Conservation (phyloP, 2,888 invertebrate genomes). For the Temnothorax rugatulus region DNA sequence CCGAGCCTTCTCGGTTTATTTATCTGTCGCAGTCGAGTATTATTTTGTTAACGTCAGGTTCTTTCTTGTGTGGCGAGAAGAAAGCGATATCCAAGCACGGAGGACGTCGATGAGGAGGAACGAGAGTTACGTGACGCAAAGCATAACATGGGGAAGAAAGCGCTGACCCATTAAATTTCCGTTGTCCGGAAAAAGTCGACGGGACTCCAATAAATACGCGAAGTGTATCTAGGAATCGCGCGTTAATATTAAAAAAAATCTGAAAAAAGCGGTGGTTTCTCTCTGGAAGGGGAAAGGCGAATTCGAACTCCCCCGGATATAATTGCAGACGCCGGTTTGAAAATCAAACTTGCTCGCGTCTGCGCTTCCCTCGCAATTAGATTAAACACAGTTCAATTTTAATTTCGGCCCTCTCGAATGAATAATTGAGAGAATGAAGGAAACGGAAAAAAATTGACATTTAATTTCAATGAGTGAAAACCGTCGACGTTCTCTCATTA, state of each 20-base stretch:
- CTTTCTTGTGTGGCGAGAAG: neutral
- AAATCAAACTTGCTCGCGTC: conserved; percentile 9
- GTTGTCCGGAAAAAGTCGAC: conserved; percentile 37
- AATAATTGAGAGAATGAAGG: neutral
- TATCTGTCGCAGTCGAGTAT: neutral
- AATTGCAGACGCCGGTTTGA: neutral
- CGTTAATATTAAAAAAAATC: neutral
- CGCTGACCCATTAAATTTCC: conserved; percentile 41
- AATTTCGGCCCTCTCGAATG: conserved; percentile 2
- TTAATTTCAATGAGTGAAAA: neutral
- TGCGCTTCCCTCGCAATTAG: neutral
- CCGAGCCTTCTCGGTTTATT: neutral
- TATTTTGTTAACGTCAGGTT: conserved; percentile 2
- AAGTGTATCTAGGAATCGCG: neutral
- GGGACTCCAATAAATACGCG: neutral
- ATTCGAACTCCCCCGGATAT: neutral
- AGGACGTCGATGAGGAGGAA: neutral
- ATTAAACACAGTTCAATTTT: conserved; percentile 4
- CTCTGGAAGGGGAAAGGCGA: neutral
- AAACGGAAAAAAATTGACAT: neutral
- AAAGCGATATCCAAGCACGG: neutral
- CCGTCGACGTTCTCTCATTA: neutral
- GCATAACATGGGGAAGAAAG: conserved; percentile 14
- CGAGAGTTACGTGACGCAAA: conserved; percentile 35
- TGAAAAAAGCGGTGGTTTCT: neutral